These are phyloP conservation scores for Mermis nigrescens DNA, from an alignment of 2,888 invertebrate genomes.

Conservation along the genomic window DNA sequence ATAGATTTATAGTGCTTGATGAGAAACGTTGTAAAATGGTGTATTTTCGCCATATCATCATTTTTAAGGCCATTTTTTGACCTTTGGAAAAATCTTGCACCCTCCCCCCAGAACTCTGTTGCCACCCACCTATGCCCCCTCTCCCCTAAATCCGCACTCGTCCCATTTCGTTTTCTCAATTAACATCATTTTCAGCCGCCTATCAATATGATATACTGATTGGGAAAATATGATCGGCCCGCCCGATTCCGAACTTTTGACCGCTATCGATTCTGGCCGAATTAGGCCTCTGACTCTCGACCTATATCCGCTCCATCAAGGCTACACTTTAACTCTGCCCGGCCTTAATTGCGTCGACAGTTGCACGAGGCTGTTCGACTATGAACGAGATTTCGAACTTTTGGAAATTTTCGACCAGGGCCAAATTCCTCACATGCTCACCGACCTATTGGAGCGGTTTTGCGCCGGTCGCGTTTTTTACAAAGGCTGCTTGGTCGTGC, in stretches of 20 bases:
- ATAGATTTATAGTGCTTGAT: too few relatives aligned
- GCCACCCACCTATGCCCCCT: too few relatives aligned
- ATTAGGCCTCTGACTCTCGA: background rate
- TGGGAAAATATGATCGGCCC: conserved; percentile 1
- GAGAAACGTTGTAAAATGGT: too few relatives aligned
- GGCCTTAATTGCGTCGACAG: conserved; percentile 3
- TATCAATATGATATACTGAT: too few relatives aligned
- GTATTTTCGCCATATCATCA: too few relatives aligned
- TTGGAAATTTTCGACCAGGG: background rate
- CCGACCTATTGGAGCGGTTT: background rate
- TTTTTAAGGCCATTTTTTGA: too few relatives aligned
- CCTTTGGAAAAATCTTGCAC: too few relatives aligned
- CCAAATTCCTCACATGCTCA: background rate
- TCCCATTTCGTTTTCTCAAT: too few relatives aligned
- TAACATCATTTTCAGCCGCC: too few relatives aligned
- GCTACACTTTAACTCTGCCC: conserved; percentile 3
- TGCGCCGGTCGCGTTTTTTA: background rate
- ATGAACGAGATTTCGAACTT: background rate
- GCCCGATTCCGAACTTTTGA: background rate
- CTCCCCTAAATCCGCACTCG: too few relatives aligned
- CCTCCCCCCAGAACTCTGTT: too few relatives aligned
- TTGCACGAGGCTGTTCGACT: background rate
- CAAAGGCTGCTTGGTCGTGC: background rate
- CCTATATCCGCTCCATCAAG: background rate
- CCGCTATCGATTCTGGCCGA: background rate